A percentile compares a stretch with the other conserved stretches of the same genome.
Conservation (phyloP, 2,113 vertebrate species). For the Benitochromis conjunctus region DNA sequence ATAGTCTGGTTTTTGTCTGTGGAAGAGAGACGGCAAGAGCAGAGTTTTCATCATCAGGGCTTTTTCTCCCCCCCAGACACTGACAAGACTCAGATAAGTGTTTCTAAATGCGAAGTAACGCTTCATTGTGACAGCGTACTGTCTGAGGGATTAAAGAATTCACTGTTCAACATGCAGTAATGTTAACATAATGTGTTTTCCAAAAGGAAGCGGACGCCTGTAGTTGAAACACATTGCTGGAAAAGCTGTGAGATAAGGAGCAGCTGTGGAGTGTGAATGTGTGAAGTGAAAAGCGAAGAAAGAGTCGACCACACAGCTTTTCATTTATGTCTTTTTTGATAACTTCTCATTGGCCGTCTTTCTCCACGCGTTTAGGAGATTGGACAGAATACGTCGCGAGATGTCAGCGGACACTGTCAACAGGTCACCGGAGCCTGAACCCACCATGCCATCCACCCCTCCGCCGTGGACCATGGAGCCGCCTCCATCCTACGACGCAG, state of each 20-base stretch:
- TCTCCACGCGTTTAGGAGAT: conserved; percentile 55
- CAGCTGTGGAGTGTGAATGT: neutral
- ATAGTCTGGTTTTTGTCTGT: conserved; percentile 37
- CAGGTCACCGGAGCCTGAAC: conserved; percentile 29
- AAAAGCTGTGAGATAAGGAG: neutral
- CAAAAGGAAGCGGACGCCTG: neutral
- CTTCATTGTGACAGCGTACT: neutral
- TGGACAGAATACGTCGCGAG: conserved; percentile 76
- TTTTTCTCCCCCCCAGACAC: neutral
- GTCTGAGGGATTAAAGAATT: neutral
- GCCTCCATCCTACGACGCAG: conserved; percentile 76
- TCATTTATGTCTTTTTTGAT: neutral
- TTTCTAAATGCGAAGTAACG: neutral
- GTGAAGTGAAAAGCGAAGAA: neutral
- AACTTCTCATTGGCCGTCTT: neutral
- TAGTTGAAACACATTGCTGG: neutral
- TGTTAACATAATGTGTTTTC: neutral
- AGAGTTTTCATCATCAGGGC: neutral
- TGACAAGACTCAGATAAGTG: neutral
- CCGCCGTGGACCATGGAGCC: conserved; percentile 77
- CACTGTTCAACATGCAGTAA: neutral
- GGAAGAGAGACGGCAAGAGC: neutral
- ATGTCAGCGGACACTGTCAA: conserved; percentile 63
- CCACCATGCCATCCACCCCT: conserved; percentile 57
- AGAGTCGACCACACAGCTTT: neutral